Conservation (phyloP, 2,888 invertebrate genomes). For the Strigamia maritima region DNA sequence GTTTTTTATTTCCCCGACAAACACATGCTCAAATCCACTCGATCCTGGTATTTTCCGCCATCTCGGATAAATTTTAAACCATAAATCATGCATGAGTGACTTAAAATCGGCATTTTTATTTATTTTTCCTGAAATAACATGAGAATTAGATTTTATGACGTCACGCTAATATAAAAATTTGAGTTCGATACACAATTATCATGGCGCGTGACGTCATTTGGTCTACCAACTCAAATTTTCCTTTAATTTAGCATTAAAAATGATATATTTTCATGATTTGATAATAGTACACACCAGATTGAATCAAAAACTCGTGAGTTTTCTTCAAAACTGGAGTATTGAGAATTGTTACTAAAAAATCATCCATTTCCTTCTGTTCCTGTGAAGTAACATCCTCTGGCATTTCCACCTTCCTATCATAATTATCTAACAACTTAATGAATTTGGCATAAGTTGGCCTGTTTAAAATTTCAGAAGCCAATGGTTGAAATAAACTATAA, state of each 20-base stretch:
- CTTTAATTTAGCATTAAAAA: neutral
- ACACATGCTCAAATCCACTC: slow-evolving; percentile 55
- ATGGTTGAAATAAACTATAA: neutral
- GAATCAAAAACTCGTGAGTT: slow-evolving; percentile 64
- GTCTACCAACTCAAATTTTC: neutral
- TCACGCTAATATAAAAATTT: neutral
- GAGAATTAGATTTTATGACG: neutral
- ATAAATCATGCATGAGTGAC: slow-evolving; percentile 48
- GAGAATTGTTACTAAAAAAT: slow-evolving; percentile 73
- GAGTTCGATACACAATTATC: too few species aligned
- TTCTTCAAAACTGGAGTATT: slow-evolving; percentile 71
- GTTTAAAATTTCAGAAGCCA: neutral
- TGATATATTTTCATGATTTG: too few species aligned
- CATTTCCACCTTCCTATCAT: slow-evolving; percentile 68
- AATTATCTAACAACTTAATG: slow-evolving; percentile 75
- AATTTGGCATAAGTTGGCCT: slow-evolving; percentile 58
- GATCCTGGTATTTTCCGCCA: slow-evolving; percentile 50
- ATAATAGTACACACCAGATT: slow-evolving; percentile 57
- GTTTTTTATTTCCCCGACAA: slow-evolving; percentile 54
- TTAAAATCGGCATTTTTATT: slow-evolving; percentile 44
- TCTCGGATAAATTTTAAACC: slow-evolving; percentile 53
- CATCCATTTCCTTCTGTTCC: slow-evolving; percentile 73
- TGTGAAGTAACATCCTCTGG: slow-evolving; percentile 70
- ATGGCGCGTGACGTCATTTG: too few species aligned
- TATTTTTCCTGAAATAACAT: neutral